Evolutionary conservation across 2,113 vertebrate genomes (phyloP), one percentile per base, ranked within the genome.

Genomic region (Nanorana parkeri): DNA sequence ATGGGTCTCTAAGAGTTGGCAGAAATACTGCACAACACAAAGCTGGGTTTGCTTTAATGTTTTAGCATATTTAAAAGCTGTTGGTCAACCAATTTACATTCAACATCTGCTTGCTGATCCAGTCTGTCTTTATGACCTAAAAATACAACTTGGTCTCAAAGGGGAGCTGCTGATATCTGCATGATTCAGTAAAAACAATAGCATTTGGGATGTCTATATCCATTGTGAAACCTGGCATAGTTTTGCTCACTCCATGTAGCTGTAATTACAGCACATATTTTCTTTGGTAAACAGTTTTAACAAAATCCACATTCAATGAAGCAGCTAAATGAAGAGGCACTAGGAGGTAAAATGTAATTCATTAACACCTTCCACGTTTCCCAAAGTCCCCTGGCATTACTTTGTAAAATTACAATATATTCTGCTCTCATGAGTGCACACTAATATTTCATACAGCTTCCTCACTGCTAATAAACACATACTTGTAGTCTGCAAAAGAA

Each of bases 281-380:
- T 73, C 84, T 81, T 84, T 24, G 80, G 79, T 17, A 88, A 81
- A 78, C 17, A 80, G 72, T 76, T 80, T 63, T 86, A 83, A 86
- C 32, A 81, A 82, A 87, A 86, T 69, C 56, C 51, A 83, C 3
- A 1, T 78, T 85, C 77, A 64, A 56, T 65, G 63, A 85, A 83
- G 77, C 84, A 84, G 82, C 81, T 78, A 82, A 73, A 84, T 78
- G 68, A 89, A 83, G 81, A 85, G 60, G 84, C 36, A 54, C 20
- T 58, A 77, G 74, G 16, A 76, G 51, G n/a, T 80, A 83, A 89
- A 87, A 84, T 5, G 67, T 20, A 80, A 83, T 61, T 74, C 47
- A 76, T 64, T 58, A 85, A 41, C 51, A 82, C 77, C 74, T 83
- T 84, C 65, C 66, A 28, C 64, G 58, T 5, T 20, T 80, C 56